A percentile compares a stretch with the other conserved stretches of the same genome.
Evolutionary conservation across 2,797 vertebrate genomes (phyloP).

Genomic region (Limnodromus scolopaceus): DNA sequence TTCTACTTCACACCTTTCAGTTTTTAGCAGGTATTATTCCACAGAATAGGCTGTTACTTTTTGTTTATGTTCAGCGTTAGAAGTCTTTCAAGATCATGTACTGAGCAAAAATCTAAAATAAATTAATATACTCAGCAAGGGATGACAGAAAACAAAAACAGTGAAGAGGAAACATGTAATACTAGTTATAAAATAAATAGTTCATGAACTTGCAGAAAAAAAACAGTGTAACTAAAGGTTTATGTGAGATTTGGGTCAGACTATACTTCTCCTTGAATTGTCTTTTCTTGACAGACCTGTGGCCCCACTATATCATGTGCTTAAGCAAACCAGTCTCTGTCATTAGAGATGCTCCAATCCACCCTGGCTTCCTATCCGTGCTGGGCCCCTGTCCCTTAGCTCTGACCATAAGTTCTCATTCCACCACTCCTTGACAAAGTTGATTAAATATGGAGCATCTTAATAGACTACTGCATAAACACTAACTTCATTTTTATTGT

Average conservation of each 20-base stretch:
- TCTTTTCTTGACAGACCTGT: neutral
- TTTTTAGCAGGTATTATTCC: neutral
- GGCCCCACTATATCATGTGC: rapidly evolving
- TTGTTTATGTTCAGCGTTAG: neutral
- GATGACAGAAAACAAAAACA: constrained; percentile 13
- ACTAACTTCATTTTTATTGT: neutral
- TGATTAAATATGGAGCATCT: neutral
- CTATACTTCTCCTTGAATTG: neutral
- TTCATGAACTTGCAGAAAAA: neutral
- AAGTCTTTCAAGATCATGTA: neutral
- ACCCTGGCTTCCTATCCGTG: neutral
- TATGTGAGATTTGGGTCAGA: neutral
- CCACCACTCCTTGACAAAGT: neutral
- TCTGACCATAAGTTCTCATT: neutral
- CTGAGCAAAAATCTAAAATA: neutral
- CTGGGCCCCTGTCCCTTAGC: neutral
- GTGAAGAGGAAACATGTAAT: neutral
- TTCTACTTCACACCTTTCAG: neutral
- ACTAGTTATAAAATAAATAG: neutral
- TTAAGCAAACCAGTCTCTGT: neutral
- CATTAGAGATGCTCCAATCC: neutral
- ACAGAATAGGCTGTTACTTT: neutral
- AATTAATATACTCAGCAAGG: constrained; percentile 9
- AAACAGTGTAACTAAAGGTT: neutral
- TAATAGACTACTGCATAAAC: neutral